phyloP scores from a whole-genome alignment of 92 coral and sea anemone genomes.

The Parazoanthus darwini region DNA sequence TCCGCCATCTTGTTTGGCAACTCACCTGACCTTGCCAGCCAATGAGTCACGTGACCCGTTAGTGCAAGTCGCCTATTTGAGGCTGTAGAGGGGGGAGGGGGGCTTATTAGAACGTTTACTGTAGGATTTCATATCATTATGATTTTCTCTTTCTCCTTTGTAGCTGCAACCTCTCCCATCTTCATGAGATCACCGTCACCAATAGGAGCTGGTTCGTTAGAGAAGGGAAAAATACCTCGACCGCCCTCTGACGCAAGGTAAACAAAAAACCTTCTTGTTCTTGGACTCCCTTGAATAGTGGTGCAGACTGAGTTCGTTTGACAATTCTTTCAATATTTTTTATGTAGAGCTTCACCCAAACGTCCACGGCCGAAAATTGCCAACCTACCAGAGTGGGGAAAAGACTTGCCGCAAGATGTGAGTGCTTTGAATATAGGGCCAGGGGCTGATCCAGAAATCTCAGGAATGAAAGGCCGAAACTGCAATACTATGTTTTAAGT shows the following conservation, averaged over 20 bases:
- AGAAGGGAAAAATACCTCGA: constrained; percentile 67
- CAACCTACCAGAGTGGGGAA: constrained; percentile 95
- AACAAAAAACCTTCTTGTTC: background rate
- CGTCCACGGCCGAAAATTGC: constrained; percentile 72
- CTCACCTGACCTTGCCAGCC: too few relatives aligned
- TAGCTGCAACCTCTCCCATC: constrained; percentile 86
- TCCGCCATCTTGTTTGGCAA: too few relatives aligned
- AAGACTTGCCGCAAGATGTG: constrained; percentile 94
- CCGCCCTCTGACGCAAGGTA: constrained; percentile 81
- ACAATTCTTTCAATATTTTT: background rate
- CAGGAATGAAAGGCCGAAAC: too few relatives aligned
- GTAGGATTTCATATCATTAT: background rate
- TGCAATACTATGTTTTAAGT: too few relatives aligned
- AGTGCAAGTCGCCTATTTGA: too few relatives aligned
- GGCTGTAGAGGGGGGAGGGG: too few relatives aligned
- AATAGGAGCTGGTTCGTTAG: background rate
- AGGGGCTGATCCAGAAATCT: too few relatives aligned
- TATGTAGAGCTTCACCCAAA: constrained; percentile 56
- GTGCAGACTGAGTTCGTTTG: background rate
- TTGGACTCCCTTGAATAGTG: background rate
- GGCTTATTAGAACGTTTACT: too few relatives aligned
- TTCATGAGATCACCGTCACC: constrained; percentile 68
- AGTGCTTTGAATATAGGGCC: constrained; percentile 41
- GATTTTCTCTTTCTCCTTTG: background rate
- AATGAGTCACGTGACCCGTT: too few relatives aligned